phyloP scores from a whole-genome alignment of 2,113 vertebrate genomes.

The Hemiprocne comata region DNA sequence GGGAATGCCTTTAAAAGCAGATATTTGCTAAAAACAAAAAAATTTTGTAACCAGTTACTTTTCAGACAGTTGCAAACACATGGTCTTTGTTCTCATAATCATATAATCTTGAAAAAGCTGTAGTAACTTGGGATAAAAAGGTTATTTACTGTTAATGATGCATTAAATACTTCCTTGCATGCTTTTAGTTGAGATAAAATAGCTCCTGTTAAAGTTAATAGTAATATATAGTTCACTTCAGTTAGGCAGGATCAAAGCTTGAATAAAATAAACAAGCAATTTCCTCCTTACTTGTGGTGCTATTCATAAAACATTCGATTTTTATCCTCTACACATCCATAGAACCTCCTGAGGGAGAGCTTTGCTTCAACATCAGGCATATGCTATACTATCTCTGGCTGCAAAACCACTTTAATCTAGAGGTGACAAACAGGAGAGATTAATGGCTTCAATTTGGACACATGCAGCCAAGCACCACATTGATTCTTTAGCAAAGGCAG shows the following conservation, averaged over 20 bases:
- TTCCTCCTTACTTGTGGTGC: not conserved
- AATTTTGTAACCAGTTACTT: not conserved
- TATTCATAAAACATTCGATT: not conserved
- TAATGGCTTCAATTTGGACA: conserved; percentile 24
- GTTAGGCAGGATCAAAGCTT: not conserved
- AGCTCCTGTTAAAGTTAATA: not conserved
- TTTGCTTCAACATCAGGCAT: conserved; percentile 6
- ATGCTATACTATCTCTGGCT: not conserved
- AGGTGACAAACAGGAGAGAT: conserved; percentile 28
- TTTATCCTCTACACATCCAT: not conserved
- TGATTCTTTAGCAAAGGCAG: conserved; percentile 7
- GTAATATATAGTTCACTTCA: not conserved
- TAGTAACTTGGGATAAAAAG: not conserved
- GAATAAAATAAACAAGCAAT: not conserved
- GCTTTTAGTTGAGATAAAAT: not conserved
- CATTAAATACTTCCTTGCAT: not conserved
- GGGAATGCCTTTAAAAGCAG: not conserved
- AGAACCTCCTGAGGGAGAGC: not conserved
- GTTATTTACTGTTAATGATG: not conserved
- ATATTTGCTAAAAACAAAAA: not conserved
- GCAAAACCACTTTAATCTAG: conserved; percentile 19
- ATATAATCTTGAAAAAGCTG: not conserved
- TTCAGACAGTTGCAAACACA: not conserved
- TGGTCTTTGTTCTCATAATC: not conserved
- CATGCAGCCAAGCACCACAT: not conserved